Base-by-base conservation (phyloP, 2,888 invertebrate genomes). In the Adelognathus sp. region DNA sequence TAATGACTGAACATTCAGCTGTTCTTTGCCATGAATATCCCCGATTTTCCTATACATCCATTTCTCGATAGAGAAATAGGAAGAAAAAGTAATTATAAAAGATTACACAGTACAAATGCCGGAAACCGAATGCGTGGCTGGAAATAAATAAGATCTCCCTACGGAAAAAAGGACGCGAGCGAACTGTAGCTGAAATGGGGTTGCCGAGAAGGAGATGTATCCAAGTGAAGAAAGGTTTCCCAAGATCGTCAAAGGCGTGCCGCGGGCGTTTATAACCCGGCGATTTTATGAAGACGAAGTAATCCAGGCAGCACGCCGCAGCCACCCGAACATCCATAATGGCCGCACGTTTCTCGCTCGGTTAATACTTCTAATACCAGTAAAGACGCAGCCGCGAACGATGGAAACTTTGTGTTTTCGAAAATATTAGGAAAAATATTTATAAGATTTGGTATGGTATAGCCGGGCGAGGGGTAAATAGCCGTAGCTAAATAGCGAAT, bases 371-470 rank as follows among this genome's bases (percentile, higher is more conserved):
- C 52, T 36, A 66, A 66, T 66, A 66, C 64, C 52, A 66, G 52
- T 14, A 36, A 52, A 18, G 24, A 21, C n/a, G 29, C 29, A 27
- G n/a, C n/a, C n/a, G 63, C 58, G 50, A 76, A 21, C 46, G 56
- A 29, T 60, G 74, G 52, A 64, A 54, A 52, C 46, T 70, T 2
- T 70, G 82, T 82, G 88, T 88, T 89, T 89, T 88, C 80, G 82
- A 87, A 87, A 89, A 89, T 87, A 87, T 87, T 76, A 79, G 83
- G 83, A 87, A 90, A 89, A 90, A 91, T 91, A 90, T 90, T 90
- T 88, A 90, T 87, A 86, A 88, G 88, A 90, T 90, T 89, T 85
- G 64, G n/a, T 58, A 7, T 61, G 31, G 56, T 39, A 56, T 67
- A 52, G 27, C 14, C 39, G 9, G 21, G 36, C 64, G 63, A 66